These are phyloP conservation scores for Sphaerophoria rueppellii DNA, from an alignment of 2,888 invertebrate species.

Conservation along the genomic window DNA sequence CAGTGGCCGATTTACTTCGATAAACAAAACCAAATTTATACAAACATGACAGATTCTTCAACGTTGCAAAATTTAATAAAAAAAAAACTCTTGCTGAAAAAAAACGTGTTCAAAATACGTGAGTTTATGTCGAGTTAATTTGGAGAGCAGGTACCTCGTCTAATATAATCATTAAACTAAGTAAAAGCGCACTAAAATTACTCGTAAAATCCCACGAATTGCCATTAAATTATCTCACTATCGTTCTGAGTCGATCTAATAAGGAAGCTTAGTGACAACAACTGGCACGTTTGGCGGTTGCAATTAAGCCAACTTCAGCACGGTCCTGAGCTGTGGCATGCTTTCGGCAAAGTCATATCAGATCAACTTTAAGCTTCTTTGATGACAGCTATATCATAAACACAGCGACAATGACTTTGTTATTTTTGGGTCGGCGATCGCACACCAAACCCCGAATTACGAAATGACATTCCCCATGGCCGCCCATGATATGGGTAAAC, in stretches of 20 bases:
- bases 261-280: constrained; percentile 69
- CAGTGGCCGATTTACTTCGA: constrained; percentile 51
- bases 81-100: constrained; percentile 36
- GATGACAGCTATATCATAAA: constrained; percentile 73
- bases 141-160: constrained; percentile 39
- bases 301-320: constrained; percentile 70
- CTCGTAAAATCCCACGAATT: constrained; percentile 70
- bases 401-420: constrained; percentile 64
- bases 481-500: constrained; percentile 7
- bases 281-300: constrained; percentile 64
- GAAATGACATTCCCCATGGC: constrained; percentile 59
- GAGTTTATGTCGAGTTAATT: constrained; percentile 40
- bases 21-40: constrained; percentile 26
- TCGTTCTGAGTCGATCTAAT: constrained; percentile 68
- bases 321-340: constrained; percentile 62
- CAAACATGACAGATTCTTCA: constrained; percentile 15
- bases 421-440: constrained; percentile 48
- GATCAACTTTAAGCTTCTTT: constrained; percentile 64
- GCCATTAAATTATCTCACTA: constrained; percentile 69
- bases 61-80: constrained; percentile 16
- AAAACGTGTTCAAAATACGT: constrained; percentile 43
- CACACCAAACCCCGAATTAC: constrained; percentile 72
- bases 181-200: constrained; percentile 69
- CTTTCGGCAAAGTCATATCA: constrained; percentile 65
- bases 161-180: constrained; percentile 64